Evolutionary conservation across 2,797 vertebrate species (phyloP).

Genomic region (Apogon talboti): DNA sequence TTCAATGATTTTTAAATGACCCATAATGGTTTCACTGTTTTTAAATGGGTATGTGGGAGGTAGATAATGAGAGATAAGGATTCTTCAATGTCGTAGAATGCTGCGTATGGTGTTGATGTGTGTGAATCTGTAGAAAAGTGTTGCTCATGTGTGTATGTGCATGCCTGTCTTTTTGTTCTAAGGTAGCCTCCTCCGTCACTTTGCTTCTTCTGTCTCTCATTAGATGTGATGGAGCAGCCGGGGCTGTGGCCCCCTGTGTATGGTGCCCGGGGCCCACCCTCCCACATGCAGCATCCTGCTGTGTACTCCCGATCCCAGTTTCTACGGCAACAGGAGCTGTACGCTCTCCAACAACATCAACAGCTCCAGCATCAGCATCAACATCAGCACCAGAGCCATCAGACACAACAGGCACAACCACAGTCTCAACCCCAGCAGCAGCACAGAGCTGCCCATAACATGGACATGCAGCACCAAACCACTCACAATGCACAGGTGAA

Average conservation of each 20-base stretch:
- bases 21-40: constrained; percentile 64
- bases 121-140: constrained; percentile 30
- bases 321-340: constrained; percentile 96
- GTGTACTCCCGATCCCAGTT: constrained; percentile 95
- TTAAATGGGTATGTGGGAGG: constrained; percentile 62
- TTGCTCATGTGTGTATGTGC: constrained; percentile 33
- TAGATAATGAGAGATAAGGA: constrained; percentile 60
- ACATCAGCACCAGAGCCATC: constrained; percentile 82
- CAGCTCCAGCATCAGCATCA: constrained; percentile 88
- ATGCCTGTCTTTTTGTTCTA: constrained; percentile 47
- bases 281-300: constrained; percentile 95
- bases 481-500: constrained; percentile 82
- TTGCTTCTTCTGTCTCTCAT: constrained; percentile 77
- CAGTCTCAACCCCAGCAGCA: constrained; percentile 88
- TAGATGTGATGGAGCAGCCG: constrained; percentile 96
- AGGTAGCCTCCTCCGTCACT: constrained; percentile 53
- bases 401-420: constrained; percentile 79
- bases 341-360: constrained; percentile 91
- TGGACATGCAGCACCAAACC: constrained; percentile 81
- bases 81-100: constrained; percentile 45
- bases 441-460: constrained; percentile 72
- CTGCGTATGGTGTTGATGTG: constrained; percentile 16
- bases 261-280: constrained; percentile 89
- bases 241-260: constrained; percentile 97
- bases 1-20: constrained; percentile 63